Conservation (phyloP, 2,888 invertebrate species). For the Tenthredo livida region DNA sequence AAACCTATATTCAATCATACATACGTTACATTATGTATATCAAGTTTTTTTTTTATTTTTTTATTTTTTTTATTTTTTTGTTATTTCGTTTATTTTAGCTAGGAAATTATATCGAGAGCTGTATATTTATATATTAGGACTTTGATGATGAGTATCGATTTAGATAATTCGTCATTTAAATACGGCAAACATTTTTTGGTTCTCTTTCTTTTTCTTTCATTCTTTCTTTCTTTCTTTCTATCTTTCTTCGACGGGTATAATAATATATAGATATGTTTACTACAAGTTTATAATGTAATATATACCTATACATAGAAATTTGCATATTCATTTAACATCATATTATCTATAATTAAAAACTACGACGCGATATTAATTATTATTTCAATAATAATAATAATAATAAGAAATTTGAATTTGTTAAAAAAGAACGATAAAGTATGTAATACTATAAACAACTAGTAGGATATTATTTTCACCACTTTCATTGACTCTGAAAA, state of each 20-base stretch:
- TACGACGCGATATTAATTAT: background rate
- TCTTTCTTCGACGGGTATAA: background rate
- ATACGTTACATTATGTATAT: background rate
- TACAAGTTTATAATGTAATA: background rate
- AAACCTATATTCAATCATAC: background rate
- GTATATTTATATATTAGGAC: background rate
- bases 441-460: background rate
- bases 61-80: background rate
- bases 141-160: background rate
- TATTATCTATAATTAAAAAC: background rate
- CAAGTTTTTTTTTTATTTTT: background rate
- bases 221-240: background rate
- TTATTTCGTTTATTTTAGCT: background rate
- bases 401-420: background rate
- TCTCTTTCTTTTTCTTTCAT: background rate
- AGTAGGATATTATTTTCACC: background rate
- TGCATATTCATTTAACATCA: background rate
- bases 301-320: background rate
- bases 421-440: background rate
- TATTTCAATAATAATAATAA: background rate
- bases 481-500: background rate
- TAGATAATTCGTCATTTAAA: background rate
- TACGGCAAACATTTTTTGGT: background rate
- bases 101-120: background rate
- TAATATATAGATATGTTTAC: constrained; percentile 9